Base-by-base conservation (phyloP, 1,140 invertebrate species). In the Trachymyrmex cornetzi region DNA sequence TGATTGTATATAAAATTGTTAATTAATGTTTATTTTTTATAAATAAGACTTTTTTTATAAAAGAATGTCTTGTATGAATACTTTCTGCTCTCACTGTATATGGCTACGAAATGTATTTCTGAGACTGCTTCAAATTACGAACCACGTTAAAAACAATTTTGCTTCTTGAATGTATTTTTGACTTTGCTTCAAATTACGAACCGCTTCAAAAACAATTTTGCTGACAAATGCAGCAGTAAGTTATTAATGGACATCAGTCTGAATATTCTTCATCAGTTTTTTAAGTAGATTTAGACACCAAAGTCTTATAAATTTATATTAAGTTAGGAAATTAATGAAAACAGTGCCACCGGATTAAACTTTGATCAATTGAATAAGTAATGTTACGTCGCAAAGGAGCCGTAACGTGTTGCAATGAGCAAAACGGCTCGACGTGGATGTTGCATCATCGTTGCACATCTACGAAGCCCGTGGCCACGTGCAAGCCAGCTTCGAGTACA, bases 341-440 rank as follows among this genome's bases (percentile, higher is more conserved):
- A 4, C 14, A 22, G 16, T n/a, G 19, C 24, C 4, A 27, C 14
- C 14, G 6, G n/a, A 67, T 24, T 66, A 53, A 53, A 67, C 2
- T 66, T 79, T 66, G 19, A n/a, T 24, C 24, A 24, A 79, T 12
- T 24, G 50, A 66, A 66, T 30, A 77, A 19, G 19, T 11, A 34
- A 64, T 66, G 34, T 66, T n/a, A n/a, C 27, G 22, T 38, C 22
- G 38, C 67, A 34, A 34, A 48, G 27, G 66, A 80, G 63, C 9
- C 44, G 53, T 69, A 59, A 44, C 53, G 55, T 24, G 34, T 12
- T 16, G 14, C 9, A 38, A 38, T 7, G 53, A 77, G 63, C 66
- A 63, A 74, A 79, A 91, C 77, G 77, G 53, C 64, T 57, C 82
- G 82, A 79, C 61, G 79, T 81, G 75, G 88, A 89, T 88, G 82